These are phyloP conservation scores for Laterallus jamaicensis DNA, from an alignment of 2,113 vertebrate genomes.

Conservation along the genomic window DNA sequence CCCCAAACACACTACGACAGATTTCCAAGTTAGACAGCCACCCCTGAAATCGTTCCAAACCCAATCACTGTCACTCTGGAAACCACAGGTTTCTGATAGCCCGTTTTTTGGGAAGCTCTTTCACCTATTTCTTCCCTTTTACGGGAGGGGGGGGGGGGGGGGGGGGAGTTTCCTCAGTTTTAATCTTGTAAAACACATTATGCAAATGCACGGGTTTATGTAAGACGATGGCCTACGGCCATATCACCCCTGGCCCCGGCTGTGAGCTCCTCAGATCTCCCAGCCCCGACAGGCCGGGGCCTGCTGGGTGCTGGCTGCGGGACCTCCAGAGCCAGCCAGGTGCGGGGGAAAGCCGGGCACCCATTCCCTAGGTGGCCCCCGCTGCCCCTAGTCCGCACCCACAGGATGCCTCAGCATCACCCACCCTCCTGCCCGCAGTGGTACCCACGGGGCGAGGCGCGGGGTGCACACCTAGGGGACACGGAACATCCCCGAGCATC, in stretches of 20 bases:
- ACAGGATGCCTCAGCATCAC: accelerated
- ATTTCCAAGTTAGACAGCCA: neutral
- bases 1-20: accelerated
- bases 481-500: neutral
- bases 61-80: neutral
- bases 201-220: neutral
- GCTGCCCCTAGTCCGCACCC: neutral
- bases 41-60: neutral
- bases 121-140: neutral
- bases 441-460: too few relatives aligned
- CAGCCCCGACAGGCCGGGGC: neutral
- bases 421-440: accelerated
- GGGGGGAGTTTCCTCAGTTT: neutral
- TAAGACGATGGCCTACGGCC: neutral
- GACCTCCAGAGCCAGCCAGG: neutral
- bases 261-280: neutral
- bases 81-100: neutral
- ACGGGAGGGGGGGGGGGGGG: neutral
- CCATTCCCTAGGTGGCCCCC: neutral
- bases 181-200: constrained; percentile 11
- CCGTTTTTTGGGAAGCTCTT: neutral
- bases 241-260: constrained; percentile 12
- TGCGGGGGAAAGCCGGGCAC: neutral
- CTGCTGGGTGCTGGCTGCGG: neutral
- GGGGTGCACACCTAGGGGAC: neutral